Evolutionary conservation across 2,888 invertebrate species (phyloP).

Genomic region (Eurois occulta): DNA sequence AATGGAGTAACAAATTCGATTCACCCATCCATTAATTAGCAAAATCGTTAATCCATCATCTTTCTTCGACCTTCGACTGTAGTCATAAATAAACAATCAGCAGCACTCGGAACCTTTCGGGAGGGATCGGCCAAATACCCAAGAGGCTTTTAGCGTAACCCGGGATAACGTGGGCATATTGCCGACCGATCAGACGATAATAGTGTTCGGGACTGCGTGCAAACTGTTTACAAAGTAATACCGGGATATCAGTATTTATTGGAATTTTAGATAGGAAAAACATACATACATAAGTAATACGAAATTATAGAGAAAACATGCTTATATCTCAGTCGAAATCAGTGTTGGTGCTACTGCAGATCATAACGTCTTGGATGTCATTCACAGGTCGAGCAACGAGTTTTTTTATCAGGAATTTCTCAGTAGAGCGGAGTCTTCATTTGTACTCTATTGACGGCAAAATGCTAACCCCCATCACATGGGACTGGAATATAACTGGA

Average conservation of each 20-base stretch:
- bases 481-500: neutral
- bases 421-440: neutral
- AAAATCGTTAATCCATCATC: constrained; percentile 14
- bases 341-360: neutral
- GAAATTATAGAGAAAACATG: neutral
- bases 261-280: neutral
- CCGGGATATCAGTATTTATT: neutral
- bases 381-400: neutral
- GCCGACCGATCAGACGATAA: constrained; percentile 31
- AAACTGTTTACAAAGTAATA: constrained; percentile 30
- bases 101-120: constrained; percentile 10
- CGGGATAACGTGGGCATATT: constrained; percentile 27
- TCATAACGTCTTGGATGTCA: neutral
- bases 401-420: neutral
- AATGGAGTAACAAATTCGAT: constrained; percentile 3
- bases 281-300: neutral
- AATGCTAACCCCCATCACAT: neutral
- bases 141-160: constrained; percentile 37
- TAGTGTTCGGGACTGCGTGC: constrained; percentile 12
- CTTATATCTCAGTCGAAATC: neutral
- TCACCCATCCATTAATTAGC: neutral
- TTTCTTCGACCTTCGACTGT: neutral
- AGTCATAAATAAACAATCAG: constrained; percentile 8
- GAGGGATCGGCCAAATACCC: constrained; percentile 27
- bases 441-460: neutral